Evolutionary conservation across 2,797 vertebrate species (phyloP), one percentile per base, ranked within the genome.

Genomic region (Gymnoscopelus microlampas): DNA sequence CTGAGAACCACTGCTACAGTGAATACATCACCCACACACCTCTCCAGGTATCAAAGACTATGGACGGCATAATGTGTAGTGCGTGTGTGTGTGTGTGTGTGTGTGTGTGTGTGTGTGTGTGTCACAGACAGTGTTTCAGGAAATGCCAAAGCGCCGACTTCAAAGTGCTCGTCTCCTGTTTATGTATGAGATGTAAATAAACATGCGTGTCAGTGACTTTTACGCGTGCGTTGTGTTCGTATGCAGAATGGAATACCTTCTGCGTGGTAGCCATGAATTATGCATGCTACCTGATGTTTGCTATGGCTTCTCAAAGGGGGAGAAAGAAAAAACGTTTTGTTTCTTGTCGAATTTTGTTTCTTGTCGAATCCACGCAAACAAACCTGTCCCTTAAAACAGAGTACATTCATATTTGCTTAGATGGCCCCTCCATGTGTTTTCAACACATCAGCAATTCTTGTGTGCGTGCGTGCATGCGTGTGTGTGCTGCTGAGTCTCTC

Each of bases 361-460:
- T 26, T 53, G 56, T 51, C 66, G 15, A 68, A 50, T 39, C 29
- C 24, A 60, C 56, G 35, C 15, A 60, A 67, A 51, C 32, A 14
- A 10, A 57, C 15, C 15, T 51, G 4, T 66, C 56, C 13, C 29
- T 29, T 51, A 11, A 65, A 60, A 66, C 55, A 1, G 12, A 29
- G 9, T 44, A 57, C 23, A 53, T 23, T n/a, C 24, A 53, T 62
- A 67, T 54, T 58, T 63, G 54, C 53, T 64, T 60, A 54, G 53
- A 29, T 61, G 68, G 58, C 64, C 67, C 6, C 58, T 71, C 32
- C 56, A 47, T 64, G 68, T 71, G 63, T 63, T 73, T 61, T 65
- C 53, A 72, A 71, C 68, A 62, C 65, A 68, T 73, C 71, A 84
- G 78, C 73, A 62, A 70, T 80, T 81, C 35, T 58, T 47, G 51